Conservation (phyloP, 2,888 invertebrate species). For the Nomada lathburiana region DNA sequence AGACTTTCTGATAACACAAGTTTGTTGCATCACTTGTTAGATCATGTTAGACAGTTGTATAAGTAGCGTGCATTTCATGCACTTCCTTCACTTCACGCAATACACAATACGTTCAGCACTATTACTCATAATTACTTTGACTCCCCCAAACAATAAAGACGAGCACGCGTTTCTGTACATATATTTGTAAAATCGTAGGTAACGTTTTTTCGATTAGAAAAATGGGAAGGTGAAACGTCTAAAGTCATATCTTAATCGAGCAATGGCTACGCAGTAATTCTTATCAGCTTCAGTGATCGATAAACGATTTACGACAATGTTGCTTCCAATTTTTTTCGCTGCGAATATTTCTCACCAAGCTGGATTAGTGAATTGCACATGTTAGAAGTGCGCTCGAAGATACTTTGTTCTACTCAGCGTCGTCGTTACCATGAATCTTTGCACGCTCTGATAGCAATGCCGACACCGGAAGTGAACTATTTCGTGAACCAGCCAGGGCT, state of each 20-base stretch:
- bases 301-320: background rate
- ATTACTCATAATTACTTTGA: conserved; percentile 16
- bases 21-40: conserved; percentile 24
- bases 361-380: background rate
- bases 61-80: conserved; percentile 31
- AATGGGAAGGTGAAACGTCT: conserved; percentile 27
- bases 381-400: background rate
- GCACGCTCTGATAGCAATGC: conserved; percentile 68
- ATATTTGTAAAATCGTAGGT: background rate
- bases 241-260: conserved; percentile 1
- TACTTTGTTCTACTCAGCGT: conserved; percentile 54
- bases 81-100: conserved; percentile 12
- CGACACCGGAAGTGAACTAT: conserved; percentile 71
- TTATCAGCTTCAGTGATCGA: conserved; percentile 8
- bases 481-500: conserved; percentile 64
- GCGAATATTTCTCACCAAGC: background rate
- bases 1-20: conserved; percentile 26
- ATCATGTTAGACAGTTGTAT: conserved; percentile 42
- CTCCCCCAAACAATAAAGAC: conserved; percentile 16
- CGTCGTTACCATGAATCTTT: conserved; percentile 69
- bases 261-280: conserved; percentile 13
- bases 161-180: background rate
- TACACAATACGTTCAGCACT: conserved; percentile 1
- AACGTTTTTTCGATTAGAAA: background rate
- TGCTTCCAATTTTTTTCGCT: background rate